Conservation (phyloP, 2,888 invertebrate species). For the Meandrusa payeni region DNA sequence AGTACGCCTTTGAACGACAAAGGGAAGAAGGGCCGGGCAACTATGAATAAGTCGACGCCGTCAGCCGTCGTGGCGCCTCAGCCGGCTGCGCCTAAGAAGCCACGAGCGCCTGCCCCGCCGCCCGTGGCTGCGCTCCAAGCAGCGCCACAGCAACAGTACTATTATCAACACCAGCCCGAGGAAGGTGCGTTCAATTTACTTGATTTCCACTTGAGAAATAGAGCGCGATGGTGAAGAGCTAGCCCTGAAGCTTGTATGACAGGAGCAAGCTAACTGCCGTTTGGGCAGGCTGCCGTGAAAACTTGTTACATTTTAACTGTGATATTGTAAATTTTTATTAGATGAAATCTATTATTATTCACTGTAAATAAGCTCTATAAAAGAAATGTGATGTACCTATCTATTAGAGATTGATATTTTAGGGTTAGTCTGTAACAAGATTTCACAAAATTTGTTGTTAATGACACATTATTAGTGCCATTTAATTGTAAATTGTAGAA, state of each 20-base stretch:
- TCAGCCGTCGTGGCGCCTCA: slow-evolving; percentile 68
- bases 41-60: slow-evolving; percentile 55
- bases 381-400: slow-evolving; percentile 69
- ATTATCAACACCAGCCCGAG: slow-evolving; percentile 80
- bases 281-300: slow-evolving; percentile 68
- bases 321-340: slow-evolving; percentile 77
- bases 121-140: slow-evolving; percentile 67
- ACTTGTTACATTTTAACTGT: slow-evolving; percentile 81
- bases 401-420: slow-evolving; percentile 64
- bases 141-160: slow-evolving; percentile 76
- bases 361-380: slow-evolving; percentile 73
- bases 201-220: slow-evolving; percentile 80
- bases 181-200: slow-evolving; percentile 82
- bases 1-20: slow-evolving; percentile 71
- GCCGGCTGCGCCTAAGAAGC: slow-evolving; percentile 74
- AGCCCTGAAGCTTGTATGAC: slow-evolving; percentile 82
- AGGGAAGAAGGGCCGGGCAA: slow-evolving; percentile 64
- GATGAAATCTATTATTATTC: slow-evolving; percentile 74
- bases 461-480: slow-evolving; percentile 79
- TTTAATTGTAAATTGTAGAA: slow-evolving; percentile 78
- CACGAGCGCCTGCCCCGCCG: slow-evolving; percentile 66
- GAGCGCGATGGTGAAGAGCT: slow-evolving; percentile 82
- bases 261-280: slow-evolving; percentile 78
- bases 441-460: slow-evolving; percentile 75
- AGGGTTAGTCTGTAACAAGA: slow-evolving; percentile 80